Base-by-base conservation (phyloP, 2,113 vertebrate species). In the Coregonus clupeaformis region DNA sequence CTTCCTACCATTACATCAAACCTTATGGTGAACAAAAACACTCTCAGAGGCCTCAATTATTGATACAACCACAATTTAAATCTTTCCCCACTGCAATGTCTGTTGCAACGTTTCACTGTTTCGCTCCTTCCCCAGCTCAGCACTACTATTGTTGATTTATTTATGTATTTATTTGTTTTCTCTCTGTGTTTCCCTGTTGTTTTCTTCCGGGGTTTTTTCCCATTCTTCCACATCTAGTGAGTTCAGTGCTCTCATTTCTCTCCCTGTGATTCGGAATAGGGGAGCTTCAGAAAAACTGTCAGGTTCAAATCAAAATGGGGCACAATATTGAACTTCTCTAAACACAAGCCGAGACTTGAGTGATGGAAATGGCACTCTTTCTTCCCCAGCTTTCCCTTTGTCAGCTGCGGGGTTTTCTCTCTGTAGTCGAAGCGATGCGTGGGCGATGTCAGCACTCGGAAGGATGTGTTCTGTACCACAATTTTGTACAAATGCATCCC, bases 161-260 rank as follows among this genome's bases (percentile, higher is more conserved):
- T 93, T 92, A 91, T 92, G 89, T 85, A 89, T 92, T 90, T 92
- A 88, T 92, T 93, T 91, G 89, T 92, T 91, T 92, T 91, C 83
- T 80, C 86, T 84, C 82, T 71, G 76, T 85, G 84, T 89, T 87
- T 79, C 80, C 78, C 74, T 85, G 81, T 20, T 13, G 25, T 71
- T 42, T 81, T 81, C 60, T 65, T 75, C 6, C 7, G 1, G 16
- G 1, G 4, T 65, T 62, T 70, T 73, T 30, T 60, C 64, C 71
- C 73, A 85, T 83, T n/a, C 59, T 88, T 86, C 88, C 86, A 88
- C 90, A 91, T 89, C 85, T 89, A 82, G 86, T 88, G 88, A 86
- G 89, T 88, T 86, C 88, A 86, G 82, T 72, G 69, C 85, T 89
- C 89, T 87, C 82, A 79, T 89, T 92, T 90, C 85, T 84, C 18